Percentiles rank a stretch among this genome's conserved stretches.
Evolutionary conservation across 1,140 invertebrate species (phyloP).

Genomic region (Zaprionus tsacasi): DNA sequence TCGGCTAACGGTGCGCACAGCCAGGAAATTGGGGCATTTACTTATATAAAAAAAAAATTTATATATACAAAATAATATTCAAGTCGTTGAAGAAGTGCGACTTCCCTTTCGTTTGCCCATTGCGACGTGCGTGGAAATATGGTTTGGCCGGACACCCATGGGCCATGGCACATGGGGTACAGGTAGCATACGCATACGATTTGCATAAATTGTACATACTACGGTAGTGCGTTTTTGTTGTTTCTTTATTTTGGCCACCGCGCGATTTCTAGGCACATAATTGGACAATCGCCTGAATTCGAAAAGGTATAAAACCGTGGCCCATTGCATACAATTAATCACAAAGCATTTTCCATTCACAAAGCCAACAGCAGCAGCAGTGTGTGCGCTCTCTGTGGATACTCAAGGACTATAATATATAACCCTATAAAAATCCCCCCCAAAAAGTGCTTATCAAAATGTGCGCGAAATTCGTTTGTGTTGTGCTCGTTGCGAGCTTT

Average conservation of each 20-base stretch:
- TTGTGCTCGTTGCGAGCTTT: constrained; percentile 77
- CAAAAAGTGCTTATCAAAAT: constrained; percentile 59
- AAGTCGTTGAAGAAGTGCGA: constrained; percentile 43
- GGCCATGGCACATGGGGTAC: not conserved
- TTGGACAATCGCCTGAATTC: constrained; percentile 62
- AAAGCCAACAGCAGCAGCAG: constrained; percentile 77
- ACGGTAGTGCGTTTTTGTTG: constrained; percentile 40
- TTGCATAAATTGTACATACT: constrained; percentile 67
- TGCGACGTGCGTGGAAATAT: constrained; percentile 76
- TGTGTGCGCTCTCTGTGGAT: constrained; percentile 50
- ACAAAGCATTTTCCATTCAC: constrained; percentile 82
- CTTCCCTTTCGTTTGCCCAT: constrained; percentile 77
- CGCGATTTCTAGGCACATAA: constrained; percentile 75
- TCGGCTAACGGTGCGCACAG: constrained; percentile 59
- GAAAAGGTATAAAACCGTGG: constrained; percentile 78
- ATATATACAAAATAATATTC: constrained; percentile 71
- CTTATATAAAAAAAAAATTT: constrained; percentile 67
- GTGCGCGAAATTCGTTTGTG: constrained; percentile 83
- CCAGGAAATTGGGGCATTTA: constrained; percentile 66
- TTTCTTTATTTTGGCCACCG: constrained; percentile 48
- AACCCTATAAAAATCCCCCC: constrained; percentile 22
- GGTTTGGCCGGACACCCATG: constrained; percentile 37
- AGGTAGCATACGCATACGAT: constrained; percentile 69
- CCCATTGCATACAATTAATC: constrained; percentile 80
- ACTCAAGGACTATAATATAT: constrained; percentile 65